Evolutionary conservation across 2,797 vertebrate species (phyloP).

Genomic region (Notamacropus eugenii): DNA sequence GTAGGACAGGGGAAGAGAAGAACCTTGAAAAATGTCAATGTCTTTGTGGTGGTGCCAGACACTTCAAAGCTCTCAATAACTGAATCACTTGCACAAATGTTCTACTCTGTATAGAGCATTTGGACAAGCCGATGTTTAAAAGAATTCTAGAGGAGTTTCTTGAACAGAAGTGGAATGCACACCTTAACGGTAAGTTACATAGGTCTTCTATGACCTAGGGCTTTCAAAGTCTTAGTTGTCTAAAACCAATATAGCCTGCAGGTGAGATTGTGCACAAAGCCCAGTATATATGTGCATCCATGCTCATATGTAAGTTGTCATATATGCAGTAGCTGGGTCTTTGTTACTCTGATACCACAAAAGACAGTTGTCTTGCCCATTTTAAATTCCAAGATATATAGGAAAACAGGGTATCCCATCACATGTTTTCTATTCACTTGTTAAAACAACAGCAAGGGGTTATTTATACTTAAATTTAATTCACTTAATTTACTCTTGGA

Average conservation of each 20-base stretch:
- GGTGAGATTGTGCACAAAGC: background rate
- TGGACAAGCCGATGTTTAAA: background rate
- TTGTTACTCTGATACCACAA: background rate
- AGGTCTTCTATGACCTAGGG: background rate
- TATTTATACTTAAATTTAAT: background rate
- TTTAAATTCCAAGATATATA: slow-evolving; percentile 38
- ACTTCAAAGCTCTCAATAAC: background rate
- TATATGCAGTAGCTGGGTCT: background rate
- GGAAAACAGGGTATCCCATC: background rate
- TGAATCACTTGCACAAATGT: background rate
- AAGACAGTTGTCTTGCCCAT: background rate
- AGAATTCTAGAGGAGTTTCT: background rate
- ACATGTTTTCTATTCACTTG: background rate
- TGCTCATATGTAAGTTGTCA: background rate
- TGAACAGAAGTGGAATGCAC: background rate
- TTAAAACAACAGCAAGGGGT: background rate
- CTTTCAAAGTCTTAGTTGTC: background rate
- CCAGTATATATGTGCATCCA: background rate
- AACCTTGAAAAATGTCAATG: background rate
- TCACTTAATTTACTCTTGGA: slow-evolving; percentile 1
- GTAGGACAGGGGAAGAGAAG: background rate
- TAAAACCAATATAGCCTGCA: background rate
- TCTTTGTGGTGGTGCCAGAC: background rate
- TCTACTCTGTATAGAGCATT: background rate
- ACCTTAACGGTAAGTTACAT: background rate